phyloP scores from a whole-genome alignment of 2,888 invertebrate species.

The Dynastes hyllus region DNA sequence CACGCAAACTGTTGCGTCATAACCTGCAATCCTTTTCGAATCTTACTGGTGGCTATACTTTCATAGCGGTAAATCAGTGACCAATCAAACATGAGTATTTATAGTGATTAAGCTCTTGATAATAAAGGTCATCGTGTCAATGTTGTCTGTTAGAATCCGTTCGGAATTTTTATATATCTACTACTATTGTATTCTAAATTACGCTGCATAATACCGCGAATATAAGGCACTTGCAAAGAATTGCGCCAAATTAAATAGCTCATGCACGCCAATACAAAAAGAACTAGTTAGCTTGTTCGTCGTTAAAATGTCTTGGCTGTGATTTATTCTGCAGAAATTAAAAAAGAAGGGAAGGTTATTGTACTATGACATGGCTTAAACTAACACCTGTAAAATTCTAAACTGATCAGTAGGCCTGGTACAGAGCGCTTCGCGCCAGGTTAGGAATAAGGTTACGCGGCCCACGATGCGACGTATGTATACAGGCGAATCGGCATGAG shows the following conservation, averaged over 20 bases:
- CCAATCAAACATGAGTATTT: slow-evolving; percentile 57
- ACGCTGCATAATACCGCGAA: background rate
- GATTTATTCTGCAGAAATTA: background rate
- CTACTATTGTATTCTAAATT: background rate
- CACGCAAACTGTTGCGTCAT: slow-evolving; percentile 70
- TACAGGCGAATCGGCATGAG: too few relatives aligned
- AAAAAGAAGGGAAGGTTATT: background rate
- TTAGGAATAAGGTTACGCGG: too few relatives aligned
- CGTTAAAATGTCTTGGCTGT: background rate
- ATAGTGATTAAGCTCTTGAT: slow-evolving; percentile 58
- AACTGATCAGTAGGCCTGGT: too few relatives aligned
- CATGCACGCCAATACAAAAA: background rate
- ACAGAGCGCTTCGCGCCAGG: too few relatives aligned
- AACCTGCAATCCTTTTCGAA: slow-evolving; percentile 49
- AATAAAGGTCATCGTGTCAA: slow-evolving; percentile 56
- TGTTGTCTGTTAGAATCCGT: slow-evolving; percentile 38
- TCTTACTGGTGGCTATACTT: slow-evolving; percentile 49
- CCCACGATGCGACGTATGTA: too few relatives aligned
- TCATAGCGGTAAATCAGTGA: slow-evolving; percentile 41
- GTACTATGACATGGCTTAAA: background rate
- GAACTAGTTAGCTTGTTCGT: background rate
- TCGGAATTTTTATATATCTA: slow-evolving; percentile 4
- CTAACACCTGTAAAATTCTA: too few relatives aligned
- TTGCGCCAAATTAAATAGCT: background rate
- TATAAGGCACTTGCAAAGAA: background rate